Conservation (phyloP, 1,140 invertebrate genomes). For the Drosophila bipectinata region DNA sequence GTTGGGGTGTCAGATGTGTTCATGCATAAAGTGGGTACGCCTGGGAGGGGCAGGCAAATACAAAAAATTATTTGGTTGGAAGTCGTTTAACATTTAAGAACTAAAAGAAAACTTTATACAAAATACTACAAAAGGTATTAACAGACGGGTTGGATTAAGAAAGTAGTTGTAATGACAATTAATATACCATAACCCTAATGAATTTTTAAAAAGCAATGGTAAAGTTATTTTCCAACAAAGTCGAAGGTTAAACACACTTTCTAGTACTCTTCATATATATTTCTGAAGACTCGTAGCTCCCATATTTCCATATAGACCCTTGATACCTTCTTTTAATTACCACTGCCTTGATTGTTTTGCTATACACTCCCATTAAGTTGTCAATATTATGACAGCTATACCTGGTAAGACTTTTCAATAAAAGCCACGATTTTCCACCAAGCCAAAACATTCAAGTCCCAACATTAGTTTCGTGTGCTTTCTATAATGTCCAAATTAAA, state of each 20-base stretch:
- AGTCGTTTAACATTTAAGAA: neutral
- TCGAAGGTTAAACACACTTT: neutral
- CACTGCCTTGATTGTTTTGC: neutral
- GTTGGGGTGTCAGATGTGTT: conserved; percentile 67
- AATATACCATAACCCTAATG: neutral
- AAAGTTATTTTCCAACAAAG: too few species aligned
- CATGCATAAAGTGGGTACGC: conserved; percentile 60
- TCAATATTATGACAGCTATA: conserved; percentile 58
- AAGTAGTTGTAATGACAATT: neutral
- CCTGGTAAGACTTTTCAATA: conserved; percentile 11
- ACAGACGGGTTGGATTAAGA: too few species aligned
- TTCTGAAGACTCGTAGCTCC: neutral
- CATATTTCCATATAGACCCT: neutral
- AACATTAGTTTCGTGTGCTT: neutral
- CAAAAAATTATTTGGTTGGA: neutral
- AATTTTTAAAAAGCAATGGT: neutral
- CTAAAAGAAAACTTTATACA: neutral
- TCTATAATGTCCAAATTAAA: conserved; percentile 13
- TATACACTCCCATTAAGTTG: conserved; percentile 44
- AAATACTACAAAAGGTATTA: neutral
- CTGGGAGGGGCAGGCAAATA: neutral
- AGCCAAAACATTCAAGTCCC: neutral
- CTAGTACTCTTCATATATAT: neutral
- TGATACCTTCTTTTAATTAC: conserved; percentile 3
- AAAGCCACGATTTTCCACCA: conserved; percentile 3